Conservation (phyloP, 2,888 invertebrate genomes). For the Ceraclea dissimilis region DNA sequence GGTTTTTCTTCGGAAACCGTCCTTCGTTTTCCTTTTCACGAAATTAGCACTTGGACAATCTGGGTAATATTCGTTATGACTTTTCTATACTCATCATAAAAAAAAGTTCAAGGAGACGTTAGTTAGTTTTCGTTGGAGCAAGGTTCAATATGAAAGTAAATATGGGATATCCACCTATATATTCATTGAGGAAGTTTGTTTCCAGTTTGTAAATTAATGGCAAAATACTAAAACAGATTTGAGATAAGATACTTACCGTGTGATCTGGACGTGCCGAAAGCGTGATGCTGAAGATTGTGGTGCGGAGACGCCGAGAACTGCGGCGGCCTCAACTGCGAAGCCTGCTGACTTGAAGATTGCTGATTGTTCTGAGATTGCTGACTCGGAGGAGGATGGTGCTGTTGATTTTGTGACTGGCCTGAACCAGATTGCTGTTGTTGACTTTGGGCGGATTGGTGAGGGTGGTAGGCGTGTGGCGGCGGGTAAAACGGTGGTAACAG, state of each 20-base stretch:
- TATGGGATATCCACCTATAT: too few relatives aligned
- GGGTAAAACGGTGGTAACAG: constrained; percentile 35
- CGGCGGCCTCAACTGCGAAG: constrained; percentile 1
- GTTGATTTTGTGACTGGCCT: constrained; percentile 2
- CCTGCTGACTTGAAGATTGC: neutral
- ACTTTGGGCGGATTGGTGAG: constrained; percentile 33
- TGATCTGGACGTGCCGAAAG: constrained; percentile 6
- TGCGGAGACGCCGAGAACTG: constrained; percentile 8
- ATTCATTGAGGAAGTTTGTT: too few relatives aligned
- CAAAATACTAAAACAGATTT: too few relatives aligned
- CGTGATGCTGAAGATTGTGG: constrained; percentile 12
- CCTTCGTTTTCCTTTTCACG: too few relatives aligned
- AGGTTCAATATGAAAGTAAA: too few relatives aligned
- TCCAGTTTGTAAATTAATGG: too few relatives aligned
- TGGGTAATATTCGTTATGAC: too few relatives aligned
- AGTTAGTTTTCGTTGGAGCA: too few relatives aligned
- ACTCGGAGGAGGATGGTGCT: neutral
- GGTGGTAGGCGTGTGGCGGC: constrained; percentile 35
- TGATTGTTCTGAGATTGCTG: constrained; percentile 10
- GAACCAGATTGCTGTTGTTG: constrained; percentile 8
- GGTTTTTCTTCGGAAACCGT: too few relatives aligned
- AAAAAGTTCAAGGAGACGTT: too few relatives aligned
- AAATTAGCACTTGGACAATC: too few relatives aligned
- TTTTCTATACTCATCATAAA: too few relatives aligned
- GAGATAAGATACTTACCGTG: constrained; percentile 9